Evolutionary conservation across 2,888 invertebrate species (phyloP).

Genomic region (Loripinus fragilis): DNA sequence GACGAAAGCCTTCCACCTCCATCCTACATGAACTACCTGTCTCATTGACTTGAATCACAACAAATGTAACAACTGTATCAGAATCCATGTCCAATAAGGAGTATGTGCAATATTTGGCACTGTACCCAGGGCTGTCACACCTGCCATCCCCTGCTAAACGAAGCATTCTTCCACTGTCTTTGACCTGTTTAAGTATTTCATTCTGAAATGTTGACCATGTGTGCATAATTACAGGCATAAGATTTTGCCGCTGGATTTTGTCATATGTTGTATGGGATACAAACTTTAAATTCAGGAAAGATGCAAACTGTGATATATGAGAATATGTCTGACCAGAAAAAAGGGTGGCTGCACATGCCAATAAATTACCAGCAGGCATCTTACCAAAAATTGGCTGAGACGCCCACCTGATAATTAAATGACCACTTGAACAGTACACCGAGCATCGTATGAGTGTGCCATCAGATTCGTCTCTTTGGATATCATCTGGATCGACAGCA

Average conservation of each 20-base stretch:
- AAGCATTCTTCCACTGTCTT: conserved; percentile 7
- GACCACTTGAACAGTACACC: conserved; percentile 26
- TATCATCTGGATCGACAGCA: conserved; percentile 4
- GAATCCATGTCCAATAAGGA: conserved; percentile 30
- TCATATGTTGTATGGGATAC: conserved; percentile 24
- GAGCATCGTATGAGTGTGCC: not conserved
- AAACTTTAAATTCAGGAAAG: conserved; percentile 30
- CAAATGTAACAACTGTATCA: conserved; percentile 27
- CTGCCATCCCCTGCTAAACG: conserved; percentile 35
- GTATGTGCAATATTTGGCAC: conserved; percentile 39
- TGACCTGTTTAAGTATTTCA: conserved; percentile 14
- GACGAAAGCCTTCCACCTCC: no score
- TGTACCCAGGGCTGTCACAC: conserved; percentile 42
- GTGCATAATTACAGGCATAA: conserved; percentile 40
- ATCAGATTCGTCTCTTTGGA: not conserved
- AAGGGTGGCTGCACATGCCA: conserved; percentile 24
- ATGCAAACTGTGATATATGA: conserved; percentile 25
- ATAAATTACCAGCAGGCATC: conserved; percentile 27
- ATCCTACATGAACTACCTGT: conserved; percentile 30
- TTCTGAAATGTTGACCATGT: conserved; percentile 26
- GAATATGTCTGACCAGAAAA: conserved; percentile 29
- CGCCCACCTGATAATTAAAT: conserved; percentile 29
- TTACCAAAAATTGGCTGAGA: conserved; percentile 36
- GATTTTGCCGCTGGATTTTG: conserved; percentile 26
- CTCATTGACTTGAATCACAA: conserved; percentile 35